Conservation (phyloP, 1,140 invertebrate genomes). For the Temnothorax curvispinosus region DNA sequence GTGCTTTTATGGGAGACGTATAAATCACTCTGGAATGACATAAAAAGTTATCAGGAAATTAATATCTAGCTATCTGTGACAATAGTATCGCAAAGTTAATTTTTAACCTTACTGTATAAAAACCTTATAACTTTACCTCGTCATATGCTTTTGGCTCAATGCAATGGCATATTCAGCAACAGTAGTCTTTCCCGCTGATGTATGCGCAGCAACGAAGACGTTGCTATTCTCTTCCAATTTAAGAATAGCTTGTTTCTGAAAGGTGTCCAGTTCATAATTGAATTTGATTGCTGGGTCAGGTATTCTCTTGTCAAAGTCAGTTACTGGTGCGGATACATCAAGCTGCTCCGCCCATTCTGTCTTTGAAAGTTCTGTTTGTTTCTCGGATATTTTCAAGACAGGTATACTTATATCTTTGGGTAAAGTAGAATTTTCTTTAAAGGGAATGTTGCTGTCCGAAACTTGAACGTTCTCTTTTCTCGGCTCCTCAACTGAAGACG, state of each 20-base stretch:
- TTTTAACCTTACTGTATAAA: not conserved
- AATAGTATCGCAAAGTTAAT: conserved; percentile 4
- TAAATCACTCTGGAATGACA: conserved; percentile 94
- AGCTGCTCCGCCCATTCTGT: conserved; percentile 95
- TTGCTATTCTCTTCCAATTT: conserved; percentile 97
- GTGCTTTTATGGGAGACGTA: conserved; percentile 99
- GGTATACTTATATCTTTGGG: conserved; percentile 83
- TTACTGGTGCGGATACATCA: conserved; percentile 92
- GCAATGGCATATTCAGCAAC: conserved; percentile 99
- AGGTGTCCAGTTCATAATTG: conserved; percentile 98
- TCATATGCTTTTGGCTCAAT: conserved; percentile 96
- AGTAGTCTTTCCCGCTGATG: conserved; percentile 99
- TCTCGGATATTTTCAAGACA: conserved; percentile 86
- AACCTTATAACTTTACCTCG: conserved; percentile 87
- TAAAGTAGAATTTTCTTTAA: conserved; percentile 78
- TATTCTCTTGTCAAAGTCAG: conserved; percentile 93
- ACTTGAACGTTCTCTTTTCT: conserved; percentile 28
- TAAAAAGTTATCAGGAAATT: conserved; percentile 29
- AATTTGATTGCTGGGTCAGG: conserved; percentile 95
- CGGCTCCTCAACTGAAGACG: conserved; percentile 47
- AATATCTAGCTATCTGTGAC: not conserved
- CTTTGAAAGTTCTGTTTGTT: conserved; percentile 74
- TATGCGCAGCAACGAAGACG: conserved; percentile 99
- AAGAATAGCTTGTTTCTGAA: conserved; percentile 98
- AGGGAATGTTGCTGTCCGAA: conserved; percentile 29